phyloP scores from a whole-genome alignment of 2,113 vertebrate species.

The Procavia capensis region DNA sequence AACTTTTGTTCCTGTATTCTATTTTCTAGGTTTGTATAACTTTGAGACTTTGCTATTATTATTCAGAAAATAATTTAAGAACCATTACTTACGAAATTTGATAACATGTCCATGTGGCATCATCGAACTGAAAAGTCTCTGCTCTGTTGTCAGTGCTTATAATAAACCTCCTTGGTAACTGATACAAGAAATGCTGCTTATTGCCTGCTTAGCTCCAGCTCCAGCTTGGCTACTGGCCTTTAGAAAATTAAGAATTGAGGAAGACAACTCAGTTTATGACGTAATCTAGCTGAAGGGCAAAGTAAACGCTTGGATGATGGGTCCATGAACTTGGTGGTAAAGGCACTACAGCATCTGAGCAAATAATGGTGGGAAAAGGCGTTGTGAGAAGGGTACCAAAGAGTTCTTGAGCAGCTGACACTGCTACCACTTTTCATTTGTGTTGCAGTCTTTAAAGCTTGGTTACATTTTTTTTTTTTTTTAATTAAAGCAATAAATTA shows the following conservation, averaged over 20 bases:
- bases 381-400: background rate
- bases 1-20: background rate
- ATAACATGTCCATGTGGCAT: background rate
- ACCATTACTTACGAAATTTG: background rate
- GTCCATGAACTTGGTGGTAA: background rate
- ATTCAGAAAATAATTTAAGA: background rate
- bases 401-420: background rate
- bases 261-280: background rate
- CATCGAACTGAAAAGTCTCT: background rate
- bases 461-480: background rate
- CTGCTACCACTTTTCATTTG: background rate
- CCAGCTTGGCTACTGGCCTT: background rate
- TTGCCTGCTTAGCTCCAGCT: background rate
- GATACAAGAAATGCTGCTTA: background rate
- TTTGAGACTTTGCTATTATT: background rate
- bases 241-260: background rate
- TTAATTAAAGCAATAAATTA: constrained; percentile 11
- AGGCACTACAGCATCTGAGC: background rate
- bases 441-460: background rate
- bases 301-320: background rate
- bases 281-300: background rate
- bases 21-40: background rate
- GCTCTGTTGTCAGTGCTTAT: background rate
- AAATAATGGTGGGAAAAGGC: background rate
- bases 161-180: constrained; percentile 7